Conservation (phyloP, 2,888 invertebrate genomes). For the Melieria picta region DNA sequence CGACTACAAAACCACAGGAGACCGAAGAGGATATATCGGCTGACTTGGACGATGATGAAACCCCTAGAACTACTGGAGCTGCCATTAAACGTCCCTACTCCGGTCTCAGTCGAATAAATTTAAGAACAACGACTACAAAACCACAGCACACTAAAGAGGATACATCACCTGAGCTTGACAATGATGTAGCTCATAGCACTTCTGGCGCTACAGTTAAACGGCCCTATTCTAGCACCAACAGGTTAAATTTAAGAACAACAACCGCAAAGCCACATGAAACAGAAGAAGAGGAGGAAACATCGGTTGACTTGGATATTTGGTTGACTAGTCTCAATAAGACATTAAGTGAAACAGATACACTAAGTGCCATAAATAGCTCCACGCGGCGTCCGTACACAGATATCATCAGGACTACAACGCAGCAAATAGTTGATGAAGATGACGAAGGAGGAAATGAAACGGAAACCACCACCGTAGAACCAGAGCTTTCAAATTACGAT, state of each 20-base stretch:
- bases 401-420: not conserved
- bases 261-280: constrained; percentile 11
- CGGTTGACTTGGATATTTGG: not conserved
- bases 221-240: constrained; percentile 12
- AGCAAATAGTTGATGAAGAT: not conserved
- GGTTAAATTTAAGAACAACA: constrained; percentile 21
- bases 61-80: not conserved
- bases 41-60: not conserved
- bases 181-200: not conserved
- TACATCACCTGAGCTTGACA: not conserved
- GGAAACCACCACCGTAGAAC: not conserved
- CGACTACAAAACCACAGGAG: not conserved
- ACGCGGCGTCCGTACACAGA: not conserved
- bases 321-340: constrained; percentile 19
- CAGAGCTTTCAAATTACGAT: not conserved
- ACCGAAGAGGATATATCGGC: not conserved
- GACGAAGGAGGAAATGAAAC: not conserved
- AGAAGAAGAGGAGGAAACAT: not conserved
- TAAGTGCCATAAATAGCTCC: not conserved
- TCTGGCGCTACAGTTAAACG: constrained; percentile 16
- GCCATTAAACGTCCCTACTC: not conserved
- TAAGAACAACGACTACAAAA: constrained; percentile 6
- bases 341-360: not conserved
- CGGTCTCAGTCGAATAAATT: not conserved
- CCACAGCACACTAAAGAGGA: not conserved